These are phyloP conservation scores for Pollimyrus isidori DNA, from an alignment of 2,113 vertebrate genomes.

Conservation along the genomic window DNA sequence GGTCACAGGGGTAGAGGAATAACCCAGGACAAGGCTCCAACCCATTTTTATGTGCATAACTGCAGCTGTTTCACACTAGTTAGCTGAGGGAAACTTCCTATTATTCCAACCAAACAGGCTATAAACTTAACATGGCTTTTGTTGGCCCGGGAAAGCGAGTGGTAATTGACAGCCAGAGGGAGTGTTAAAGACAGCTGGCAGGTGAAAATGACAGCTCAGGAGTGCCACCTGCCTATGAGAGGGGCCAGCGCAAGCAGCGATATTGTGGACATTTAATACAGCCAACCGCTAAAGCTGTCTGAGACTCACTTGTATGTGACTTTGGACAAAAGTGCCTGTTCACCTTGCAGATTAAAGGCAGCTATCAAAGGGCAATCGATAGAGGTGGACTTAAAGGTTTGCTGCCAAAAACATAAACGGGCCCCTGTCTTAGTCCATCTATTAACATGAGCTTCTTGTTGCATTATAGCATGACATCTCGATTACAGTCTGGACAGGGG, in stretches of 20 bases:
- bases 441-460: neutral
- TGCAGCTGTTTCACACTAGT: neutral
- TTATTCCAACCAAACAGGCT: neutral
- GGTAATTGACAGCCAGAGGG: neutral
- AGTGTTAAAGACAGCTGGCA: constrained; percentile 12
- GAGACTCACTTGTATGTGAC: neutral
- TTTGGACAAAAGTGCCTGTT: neutral
- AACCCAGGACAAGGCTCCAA: neutral
- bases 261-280: neutral
- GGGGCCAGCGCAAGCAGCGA: neutral
- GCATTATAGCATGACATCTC: neutral
- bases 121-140: neutral
- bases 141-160: neutral
- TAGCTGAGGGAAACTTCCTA: neutral
- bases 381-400: neutral
- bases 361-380: neutral
- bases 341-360: neutral
- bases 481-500: neutral
- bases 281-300: neutral
- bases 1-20: neutral
- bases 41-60: neutral
- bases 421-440: neutral
- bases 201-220: neutral
- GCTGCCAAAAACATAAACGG: neutral
- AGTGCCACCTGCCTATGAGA: neutral